phyloP scores from a whole-genome alignment of 1,140 invertebrate species.

The Drosophila mauritiana region DNA sequence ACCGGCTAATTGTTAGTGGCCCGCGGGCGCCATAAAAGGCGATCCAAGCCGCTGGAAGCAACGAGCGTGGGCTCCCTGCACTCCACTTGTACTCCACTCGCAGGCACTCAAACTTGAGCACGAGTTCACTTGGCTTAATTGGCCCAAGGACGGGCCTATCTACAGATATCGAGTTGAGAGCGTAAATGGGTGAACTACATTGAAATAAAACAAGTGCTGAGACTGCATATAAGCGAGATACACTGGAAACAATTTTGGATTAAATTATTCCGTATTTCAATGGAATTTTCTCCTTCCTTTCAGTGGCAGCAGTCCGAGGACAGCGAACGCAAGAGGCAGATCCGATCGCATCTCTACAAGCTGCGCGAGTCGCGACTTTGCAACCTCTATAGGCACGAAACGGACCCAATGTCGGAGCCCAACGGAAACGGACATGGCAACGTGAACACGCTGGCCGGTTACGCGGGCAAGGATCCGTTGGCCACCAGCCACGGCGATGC shows the following conservation, averaged over 20 bases:
- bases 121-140: conserved; percentile 55
- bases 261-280: neutral
- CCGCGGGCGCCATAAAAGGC: conserved; percentile 37
- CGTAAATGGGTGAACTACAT: neutral
- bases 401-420: conserved; percentile 71
- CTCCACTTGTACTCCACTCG: conserved; percentile 20
- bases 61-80: conserved; percentile 27
- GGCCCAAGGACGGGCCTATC: conserved; percentile 60
- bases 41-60: conserved; percentile 9
- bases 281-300: conserved; percentile 30
- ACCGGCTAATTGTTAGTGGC: conserved; percentile 44
- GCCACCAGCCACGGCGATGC: conserved; percentile 88
- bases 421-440: conserved; percentile 65
- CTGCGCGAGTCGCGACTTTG: conserved; percentile 91
- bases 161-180: neutral
- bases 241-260: neutral
- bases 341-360: conserved; percentile 92
- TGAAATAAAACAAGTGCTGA: neutral
- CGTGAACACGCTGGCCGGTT: conserved; percentile 51
- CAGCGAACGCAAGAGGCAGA: conserved; percentile 93
- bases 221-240: neutral
- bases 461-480: conserved; percentile 72
- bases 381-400: conserved; percentile 87
- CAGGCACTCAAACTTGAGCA: conserved; percentile 16
- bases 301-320: conserved; percentile 95